Percentiles rank a stretch among this genome's conserved stretches.
Evolutionary conservation across 2,888 invertebrate genomes (phyloP).

Genomic region (Ganaspis brasiliensis): DNA sequence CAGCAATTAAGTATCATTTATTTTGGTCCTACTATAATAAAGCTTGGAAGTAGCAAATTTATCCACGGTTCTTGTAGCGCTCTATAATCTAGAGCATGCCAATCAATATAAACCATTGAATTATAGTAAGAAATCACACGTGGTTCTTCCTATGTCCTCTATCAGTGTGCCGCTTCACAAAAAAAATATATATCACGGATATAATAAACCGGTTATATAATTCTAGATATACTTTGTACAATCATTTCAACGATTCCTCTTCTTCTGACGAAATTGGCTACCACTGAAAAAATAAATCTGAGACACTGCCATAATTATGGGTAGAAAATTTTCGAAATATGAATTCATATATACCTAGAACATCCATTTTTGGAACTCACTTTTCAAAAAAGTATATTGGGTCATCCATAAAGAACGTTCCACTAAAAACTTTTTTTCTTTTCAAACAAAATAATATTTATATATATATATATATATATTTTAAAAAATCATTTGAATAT

Average conservation of each 20-base stretch:
- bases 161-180: not conserved
- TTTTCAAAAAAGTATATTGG: too few relatives aligned
- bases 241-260: constrained; percentile 11
- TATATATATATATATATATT: too few relatives aligned
- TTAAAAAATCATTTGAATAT: too few relatives aligned
- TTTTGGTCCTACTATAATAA: constrained; percentile 6
- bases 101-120: constrained; percentile 34
- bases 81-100: constrained; percentile 20
- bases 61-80: constrained; percentile 11
- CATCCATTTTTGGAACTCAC: too few relatives aligned
- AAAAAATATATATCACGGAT: not conserved
- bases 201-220: constrained; percentile 6
- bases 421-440: too few relatives aligned
- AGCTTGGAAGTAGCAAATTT: constrained; percentile 23
- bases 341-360: too few relatives aligned
- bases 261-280: not conserved
- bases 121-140: constrained; percentile 20
- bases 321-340: too few relatives aligned
- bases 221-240: not conserved
- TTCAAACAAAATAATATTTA: too few relatives aligned
- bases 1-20: constrained; percentile 23
- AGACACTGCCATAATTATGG: too few relatives aligned
- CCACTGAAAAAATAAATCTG: too few relatives aligned
- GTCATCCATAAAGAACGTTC: too few relatives aligned
- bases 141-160: constrained; percentile 31